Evolutionary conservation across 2,888 invertebrate species (phyloP), one percentile per base, ranked within the genome.

Genomic region (Sycophila texana): DNA sequence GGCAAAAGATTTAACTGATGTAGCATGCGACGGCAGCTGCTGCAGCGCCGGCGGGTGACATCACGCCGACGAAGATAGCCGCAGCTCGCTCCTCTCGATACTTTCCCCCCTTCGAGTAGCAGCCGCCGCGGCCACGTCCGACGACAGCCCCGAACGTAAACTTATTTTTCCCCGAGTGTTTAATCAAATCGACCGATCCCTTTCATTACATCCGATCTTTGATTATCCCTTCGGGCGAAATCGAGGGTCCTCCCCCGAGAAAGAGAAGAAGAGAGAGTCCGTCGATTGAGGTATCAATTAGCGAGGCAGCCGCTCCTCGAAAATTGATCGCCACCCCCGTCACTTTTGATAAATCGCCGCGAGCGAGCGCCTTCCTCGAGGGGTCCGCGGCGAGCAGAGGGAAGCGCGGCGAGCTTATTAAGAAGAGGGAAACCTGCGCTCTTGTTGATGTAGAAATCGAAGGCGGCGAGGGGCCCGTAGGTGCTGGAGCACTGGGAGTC

Each of bases 401-500:
- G n/a, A n/a, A n/a, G n/a, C n/a, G n/a, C n/a, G n/a, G n/a, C n/a
- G n/a, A n/a, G n/a, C n/a, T n/a, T n/a, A n/a, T n/a, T n/a, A n/a
- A n/a, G n/a, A n/a, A n/a, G n/a, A n/a, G 26, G 39, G 47, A 30
- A 89, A 94, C 94, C 94, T 90, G 94, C 94, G 70, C 93, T 92
- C 81, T 92, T 92, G 84, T 94, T 93, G 84, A 93, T 93, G 89
- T 94, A 94, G 86, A 95, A 94, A 83, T 96, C 95, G 87, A 96
- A 95, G 30, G 96, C 95, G 10, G 95, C 95, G 72, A 96, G 91
- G 0, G 96, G 95, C 0, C 96, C 96, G 84, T 93, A 92, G 0
- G 94, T 94, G 3, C 96, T 96, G 39, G 96, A 96, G 87, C 96
- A 96, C 71, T 93, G 92, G 0, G 96, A 95, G 86, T 96, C 95